Base-by-base conservation (phyloP, 1,140 invertebrate genomes). In the Hyles euphorbiae region DNA sequence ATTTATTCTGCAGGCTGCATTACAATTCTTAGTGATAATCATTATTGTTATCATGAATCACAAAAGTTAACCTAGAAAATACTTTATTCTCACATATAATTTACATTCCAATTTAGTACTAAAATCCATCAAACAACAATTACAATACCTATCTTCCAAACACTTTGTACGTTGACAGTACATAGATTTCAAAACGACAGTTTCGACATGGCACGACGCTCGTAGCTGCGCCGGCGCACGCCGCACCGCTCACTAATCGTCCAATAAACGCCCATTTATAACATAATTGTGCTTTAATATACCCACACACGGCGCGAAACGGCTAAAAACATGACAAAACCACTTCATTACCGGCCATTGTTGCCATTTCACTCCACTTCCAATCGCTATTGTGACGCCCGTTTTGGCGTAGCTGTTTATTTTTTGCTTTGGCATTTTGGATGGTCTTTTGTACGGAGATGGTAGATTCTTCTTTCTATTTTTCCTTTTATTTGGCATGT, bases 281-380 rank as follows among this genome's bases (percentile, higher is more conserved):
- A 72, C 71, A 69, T 82, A 82, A 84, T 84, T 79, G 81, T 74
- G 49, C 69, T 73, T 78, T 82, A 84, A 84, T 82, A 80, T 74
- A 74, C 70, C 75, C 76, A 78, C 80, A 75, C 64, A 69, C 65
- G 62, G 61, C 51, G 48, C 61, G 65, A 63, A 71, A 73, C 63
- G 66, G 50, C 68, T 63, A 72, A 74, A 67, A 73, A 76, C 65
- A 74, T 73, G 75, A 80, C 71, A 72, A 77, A 74, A 78, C 75
- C 75, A 74, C 80, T 83, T 83, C 80, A 79, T 83, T 83, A 83
- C 60, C 58, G 53, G 12, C 77, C 60, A 83, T 83, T 80, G 80
- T 82, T 70, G 70, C 64, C 67, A 68, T 76, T 78, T 79, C 70
- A 72, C 69, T 82, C 74, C 70, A 80, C 69, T 77, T 82, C 68